Percentiles rank a stretch among this genome's conserved stretches.
Conservation (phyloP, 2,888 invertebrate genomes). For the Drosophila anomelani region DNA sequence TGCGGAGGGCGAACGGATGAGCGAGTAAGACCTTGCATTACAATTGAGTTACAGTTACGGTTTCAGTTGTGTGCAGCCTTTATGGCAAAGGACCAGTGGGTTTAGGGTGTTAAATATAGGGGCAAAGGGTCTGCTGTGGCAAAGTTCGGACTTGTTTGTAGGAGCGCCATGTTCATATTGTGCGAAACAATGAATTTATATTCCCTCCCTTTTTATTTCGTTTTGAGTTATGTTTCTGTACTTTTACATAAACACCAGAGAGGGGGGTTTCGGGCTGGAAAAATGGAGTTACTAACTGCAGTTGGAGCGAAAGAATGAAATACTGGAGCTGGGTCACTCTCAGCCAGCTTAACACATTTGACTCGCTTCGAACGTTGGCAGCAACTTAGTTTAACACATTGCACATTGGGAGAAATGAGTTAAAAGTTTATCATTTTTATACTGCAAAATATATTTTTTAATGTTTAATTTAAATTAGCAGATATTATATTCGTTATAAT, state of each 20-base stretch:
- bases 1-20: constrained; percentile 42
- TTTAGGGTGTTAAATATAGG: neutral
- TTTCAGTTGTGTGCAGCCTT: constrained; percentile 55
- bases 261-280: neutral
- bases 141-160: constrained; percentile 12
- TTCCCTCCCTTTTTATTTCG: constrained; percentile 31
- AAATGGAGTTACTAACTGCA: constrained; percentile 26
- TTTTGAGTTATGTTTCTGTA: constrained; percentile 30
- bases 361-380: constrained; percentile 32
- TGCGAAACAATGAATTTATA: constrained; percentile 77
- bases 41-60: constrained; percentile 75
- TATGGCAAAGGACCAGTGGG: constrained; percentile 36
- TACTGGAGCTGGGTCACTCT: constrained; percentile 28
- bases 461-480: too few relatives aligned
- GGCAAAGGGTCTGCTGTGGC: neutral
- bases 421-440: neutral
- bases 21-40: constrained; percentile 71
- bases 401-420: neutral
- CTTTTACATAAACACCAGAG: constrained; percentile 50
- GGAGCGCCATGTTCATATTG: constrained; percentile 61
- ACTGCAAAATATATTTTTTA: neutral
- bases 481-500: too few relatives aligned
- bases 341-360: constrained; percentile 51
- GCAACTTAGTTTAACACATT: neutral
- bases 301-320: constrained; percentile 22